A percentile compares a stretch with the other conserved stretches of the same genome.
phyloP scores from a whole-genome alignment of 2,797 vertebrate genomes.

The Malurus splendens region DNA sequence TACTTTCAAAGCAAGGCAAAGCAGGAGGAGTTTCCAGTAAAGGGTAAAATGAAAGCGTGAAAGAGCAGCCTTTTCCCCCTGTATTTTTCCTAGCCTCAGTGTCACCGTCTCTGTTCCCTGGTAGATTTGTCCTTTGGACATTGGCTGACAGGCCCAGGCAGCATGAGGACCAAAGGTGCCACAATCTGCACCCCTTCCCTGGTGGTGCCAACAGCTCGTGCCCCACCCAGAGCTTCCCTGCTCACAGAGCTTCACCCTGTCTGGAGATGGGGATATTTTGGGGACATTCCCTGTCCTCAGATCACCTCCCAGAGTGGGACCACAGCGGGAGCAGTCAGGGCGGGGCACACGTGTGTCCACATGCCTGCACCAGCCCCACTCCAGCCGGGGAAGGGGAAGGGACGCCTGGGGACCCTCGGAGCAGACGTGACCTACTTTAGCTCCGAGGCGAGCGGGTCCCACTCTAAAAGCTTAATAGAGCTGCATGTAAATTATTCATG shows the following conservation, averaged over 20 bases:
- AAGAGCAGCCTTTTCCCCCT: background rate
- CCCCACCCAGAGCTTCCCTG: background rate
- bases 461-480: constrained; percentile 15
- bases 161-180: background rate
- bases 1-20: background rate
- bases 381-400: accelerated
- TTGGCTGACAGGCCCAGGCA: accelerated
- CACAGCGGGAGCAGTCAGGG: accelerated
- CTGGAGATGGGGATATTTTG: accelerated
- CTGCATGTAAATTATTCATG: constrained; percentile 67
- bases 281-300: background rate
- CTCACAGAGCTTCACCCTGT: background rate
- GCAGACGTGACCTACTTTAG: constrained; percentile 61
- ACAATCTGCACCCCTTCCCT: background rate
- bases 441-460: background rate
- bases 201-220: background rate
- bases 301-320: background rate
- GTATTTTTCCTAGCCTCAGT: background rate
- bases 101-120: background rate
- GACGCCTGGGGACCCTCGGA: background rate
- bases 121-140: accelerated
- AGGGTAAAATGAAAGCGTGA: background rate
- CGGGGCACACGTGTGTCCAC: background rate
- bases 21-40: background rate
- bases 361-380: accelerated